Conservation (phyloP, 1,140 invertebrate species). For the Neotoxoptera formosana region DNA sequence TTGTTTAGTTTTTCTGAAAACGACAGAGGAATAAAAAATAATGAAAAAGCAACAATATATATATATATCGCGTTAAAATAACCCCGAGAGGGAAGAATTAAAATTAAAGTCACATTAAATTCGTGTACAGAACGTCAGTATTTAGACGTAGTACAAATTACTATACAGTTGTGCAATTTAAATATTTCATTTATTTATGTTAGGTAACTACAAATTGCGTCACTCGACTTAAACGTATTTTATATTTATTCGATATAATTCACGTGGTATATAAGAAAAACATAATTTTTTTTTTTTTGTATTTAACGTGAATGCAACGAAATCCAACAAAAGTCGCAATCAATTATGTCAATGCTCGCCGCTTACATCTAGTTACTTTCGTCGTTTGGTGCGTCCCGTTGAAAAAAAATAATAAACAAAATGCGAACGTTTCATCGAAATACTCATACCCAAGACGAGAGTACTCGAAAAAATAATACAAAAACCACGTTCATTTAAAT, state of each 20-base stretch:
- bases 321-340: not conserved
- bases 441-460: not conserved
- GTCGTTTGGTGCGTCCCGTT: not conserved
- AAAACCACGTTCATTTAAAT: not conserved
- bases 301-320: not conserved
- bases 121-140: not conserved
- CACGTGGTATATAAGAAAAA: too few relatives aligned
- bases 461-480: not conserved
- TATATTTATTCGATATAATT: not conserved
- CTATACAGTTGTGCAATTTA: not conserved
- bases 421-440: not conserved
- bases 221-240: not conserved
- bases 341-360: not conserved
- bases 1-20: constrained; percentile 10
- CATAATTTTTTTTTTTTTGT: too few relatives aligned
- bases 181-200: not conserved
- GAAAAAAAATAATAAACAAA: not conserved
- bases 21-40: not conserved
- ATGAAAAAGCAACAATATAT: constrained; percentile 10
- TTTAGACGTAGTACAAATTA: not conserved
- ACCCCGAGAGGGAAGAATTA: not conserved
- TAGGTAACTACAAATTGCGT: not conserved
- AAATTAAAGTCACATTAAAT: not conserved
- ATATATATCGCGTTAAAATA: not conserved
- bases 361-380: not conserved